phyloP scores from a whole-genome alignment of 2,797 vertebrate genomes.

The Gobio occitaniae region DNA sequence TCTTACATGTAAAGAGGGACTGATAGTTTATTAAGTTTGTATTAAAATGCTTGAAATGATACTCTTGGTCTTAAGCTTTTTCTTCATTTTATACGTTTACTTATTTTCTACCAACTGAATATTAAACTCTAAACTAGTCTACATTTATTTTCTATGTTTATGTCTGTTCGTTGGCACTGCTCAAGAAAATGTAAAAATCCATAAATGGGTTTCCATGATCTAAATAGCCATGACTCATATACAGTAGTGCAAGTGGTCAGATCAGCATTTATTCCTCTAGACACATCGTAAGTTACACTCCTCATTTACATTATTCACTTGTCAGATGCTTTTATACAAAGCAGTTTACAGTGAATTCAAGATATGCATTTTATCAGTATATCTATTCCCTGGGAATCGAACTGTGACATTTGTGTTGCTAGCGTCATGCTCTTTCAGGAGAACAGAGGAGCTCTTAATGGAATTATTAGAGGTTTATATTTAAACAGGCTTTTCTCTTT shows the following conservation, averaged over 20 bases:
- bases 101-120: neutral
- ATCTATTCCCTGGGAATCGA: neutral
- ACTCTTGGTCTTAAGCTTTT: constrained; percentile 67
- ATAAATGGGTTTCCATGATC: neutral
- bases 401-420: neutral
- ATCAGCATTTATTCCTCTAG: constrained; percentile 5
- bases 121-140: neutral
- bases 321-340: neutral
- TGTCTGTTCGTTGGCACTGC: neutral
- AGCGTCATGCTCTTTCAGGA: neutral
- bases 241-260: neutral
- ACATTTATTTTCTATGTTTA: neutral
- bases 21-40: constrained; percentile 99
- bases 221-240: neutral
- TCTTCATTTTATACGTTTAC: neutral
- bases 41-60: constrained; percentile 98
- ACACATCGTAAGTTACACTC: neutral
- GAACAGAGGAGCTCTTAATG: neutral
- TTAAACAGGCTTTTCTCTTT: neutral
- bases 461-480: neutral
- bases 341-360: neutral
- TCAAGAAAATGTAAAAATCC: neutral
- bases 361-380: neutral
- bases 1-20: constrained; percentile 99
- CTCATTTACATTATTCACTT: neutral